Conservation (phyloP, 2,888 invertebrate genomes). For the Crepidodera aurea region DNA sequence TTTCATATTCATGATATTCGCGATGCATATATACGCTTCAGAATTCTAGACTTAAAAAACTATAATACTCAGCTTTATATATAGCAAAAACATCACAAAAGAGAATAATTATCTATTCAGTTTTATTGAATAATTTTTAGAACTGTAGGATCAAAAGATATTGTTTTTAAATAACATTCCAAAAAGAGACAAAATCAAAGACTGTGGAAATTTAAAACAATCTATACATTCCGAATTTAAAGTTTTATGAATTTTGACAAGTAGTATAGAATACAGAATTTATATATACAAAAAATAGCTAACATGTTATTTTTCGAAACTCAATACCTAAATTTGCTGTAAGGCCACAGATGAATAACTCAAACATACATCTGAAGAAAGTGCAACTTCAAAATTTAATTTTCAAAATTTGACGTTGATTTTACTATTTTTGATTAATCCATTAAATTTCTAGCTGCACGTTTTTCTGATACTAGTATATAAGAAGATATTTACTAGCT, state of each 20-base stretch:
- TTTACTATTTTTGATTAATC: background rate
- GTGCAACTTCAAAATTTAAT: background rate
- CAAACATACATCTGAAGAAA: background rate
- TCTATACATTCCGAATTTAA: slow-evolving; percentile 36
- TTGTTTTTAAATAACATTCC: slow-evolving; percentile 23
- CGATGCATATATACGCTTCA: slow-evolving; percentile 22
- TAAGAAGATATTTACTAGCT: background rate
- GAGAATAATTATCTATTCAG: background rate
- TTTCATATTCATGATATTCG: slow-evolving; percentile 1
- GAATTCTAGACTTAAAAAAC: background rate
- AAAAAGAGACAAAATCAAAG: slow-evolving; percentile 14
- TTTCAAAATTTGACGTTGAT: background rate
- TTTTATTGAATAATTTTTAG: background rate
- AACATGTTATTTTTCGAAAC: background rate
- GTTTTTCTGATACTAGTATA: background rate
- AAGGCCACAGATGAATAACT: background rate
- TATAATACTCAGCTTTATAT: slow-evolving; percentile 29
- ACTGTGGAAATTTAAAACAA: slow-evolving; percentile 31
- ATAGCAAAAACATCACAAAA: slow-evolving; percentile 17
- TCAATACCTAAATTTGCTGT: background rate
- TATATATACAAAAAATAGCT: background rate
- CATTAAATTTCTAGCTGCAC: background rate
- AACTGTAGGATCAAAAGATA: background rate
- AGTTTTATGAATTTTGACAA: background rate
- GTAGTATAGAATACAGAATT: background rate